Evolutionary conservation across 2,888 invertebrate species (phyloP).

Genomic region (Macrostomum cliftonense): DNA sequence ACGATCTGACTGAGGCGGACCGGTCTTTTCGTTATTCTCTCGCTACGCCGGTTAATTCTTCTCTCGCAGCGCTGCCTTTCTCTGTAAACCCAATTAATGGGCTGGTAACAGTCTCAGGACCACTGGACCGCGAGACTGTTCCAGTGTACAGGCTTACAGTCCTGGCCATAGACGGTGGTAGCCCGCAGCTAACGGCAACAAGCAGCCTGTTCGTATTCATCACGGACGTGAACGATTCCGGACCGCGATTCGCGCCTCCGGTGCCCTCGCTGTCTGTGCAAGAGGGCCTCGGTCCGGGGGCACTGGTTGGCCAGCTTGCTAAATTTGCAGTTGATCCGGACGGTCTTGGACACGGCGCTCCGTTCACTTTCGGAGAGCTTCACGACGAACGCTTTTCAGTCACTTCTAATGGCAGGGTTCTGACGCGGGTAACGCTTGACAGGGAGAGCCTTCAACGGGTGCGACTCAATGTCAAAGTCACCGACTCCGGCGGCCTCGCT

Average conservation of each 20-base stretch:
- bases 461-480: conserved; percentile 58
- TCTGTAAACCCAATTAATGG: no score
- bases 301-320: conserved; percentile 60
- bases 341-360: conserved; percentile 68
- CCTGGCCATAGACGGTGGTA: conserved; percentile 69
- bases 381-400: conserved; percentile 56
- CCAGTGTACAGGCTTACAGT: conserved; percentile 55
- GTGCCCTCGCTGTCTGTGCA: conserved; percentile 48
- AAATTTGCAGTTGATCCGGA: conserved; percentile 58
- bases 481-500: conserved; percentile 65
- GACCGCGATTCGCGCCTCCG: conserved; percentile 55
- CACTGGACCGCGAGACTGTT: conserved; percentile 59
- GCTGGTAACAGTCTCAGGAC: conserved; percentile 42
- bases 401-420: conserved; percentile 56
- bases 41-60: no score
- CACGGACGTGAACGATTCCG: conserved; percentile 69
- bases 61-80: no score
- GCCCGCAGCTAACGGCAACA: conserved; percentile 71
- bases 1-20: neutral
- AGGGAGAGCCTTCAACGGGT: conserved; percentile 57
- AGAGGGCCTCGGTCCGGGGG: conserved; percentile 67
- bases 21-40: no score
- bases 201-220: conserved; percentile 52
- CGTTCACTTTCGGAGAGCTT: conserved; percentile 58
- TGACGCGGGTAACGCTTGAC: conserved; percentile 53